These are phyloP conservation scores for Lophotriccus pileatus DNA, from an alignment of 2,797 vertebrate genomes.

Conservation along the genomic window DNA sequence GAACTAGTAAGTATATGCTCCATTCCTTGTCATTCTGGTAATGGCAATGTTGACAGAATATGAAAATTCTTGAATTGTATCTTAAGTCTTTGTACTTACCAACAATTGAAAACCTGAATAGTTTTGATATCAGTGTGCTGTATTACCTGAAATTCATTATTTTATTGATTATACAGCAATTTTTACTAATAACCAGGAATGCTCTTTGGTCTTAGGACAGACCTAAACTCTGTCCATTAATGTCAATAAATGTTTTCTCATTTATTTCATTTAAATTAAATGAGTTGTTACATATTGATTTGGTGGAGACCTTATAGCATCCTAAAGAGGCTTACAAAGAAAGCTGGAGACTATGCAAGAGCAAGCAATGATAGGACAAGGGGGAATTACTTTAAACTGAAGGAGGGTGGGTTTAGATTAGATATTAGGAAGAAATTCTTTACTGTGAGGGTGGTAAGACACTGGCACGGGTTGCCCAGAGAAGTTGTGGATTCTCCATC, in stretches of 20 bases:
- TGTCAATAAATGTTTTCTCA: not conserved
- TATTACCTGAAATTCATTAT: not conserved
- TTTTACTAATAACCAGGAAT: not conserved
- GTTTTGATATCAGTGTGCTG: not conserved
- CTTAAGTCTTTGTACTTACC: not conserved
- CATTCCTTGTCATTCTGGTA: not conserved
- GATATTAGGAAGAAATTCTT: not conserved
- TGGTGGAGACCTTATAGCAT: not conserved
- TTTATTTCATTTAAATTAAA: not conserved
- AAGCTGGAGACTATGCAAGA: not conserved
- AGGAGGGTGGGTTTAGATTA: not conserved
- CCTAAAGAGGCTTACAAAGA: not conserved
- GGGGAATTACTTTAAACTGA: not conserved
- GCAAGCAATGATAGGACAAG: not conserved
- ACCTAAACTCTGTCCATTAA: not conserved
- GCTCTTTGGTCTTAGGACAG: not conserved
- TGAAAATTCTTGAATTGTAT: not conserved
- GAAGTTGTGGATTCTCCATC: not conserved
- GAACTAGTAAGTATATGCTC: not conserved
- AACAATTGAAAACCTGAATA: not conserved
- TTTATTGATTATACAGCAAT: not conserved
- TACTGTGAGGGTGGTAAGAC: too few species aligned
- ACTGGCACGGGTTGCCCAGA: not conserved
- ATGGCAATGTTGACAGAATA: not conserved
- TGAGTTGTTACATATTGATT: not conserved